These are phyloP conservation scores for Lasaia peninsularis DNA, from an alignment of 1,140 invertebrate species.

Conservation along the genomic window DNA sequence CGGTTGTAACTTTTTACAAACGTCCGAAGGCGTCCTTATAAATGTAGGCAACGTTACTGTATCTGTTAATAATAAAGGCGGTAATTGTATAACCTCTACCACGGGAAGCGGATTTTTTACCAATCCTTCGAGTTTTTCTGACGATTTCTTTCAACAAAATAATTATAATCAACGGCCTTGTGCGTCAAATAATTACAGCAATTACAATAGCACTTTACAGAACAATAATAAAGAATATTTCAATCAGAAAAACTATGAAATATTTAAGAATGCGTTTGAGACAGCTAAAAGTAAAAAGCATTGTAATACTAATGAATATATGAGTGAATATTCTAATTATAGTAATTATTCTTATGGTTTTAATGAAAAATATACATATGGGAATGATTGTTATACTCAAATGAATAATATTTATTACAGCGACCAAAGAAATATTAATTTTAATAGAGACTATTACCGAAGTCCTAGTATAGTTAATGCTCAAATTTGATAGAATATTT, in stretches of 20 bases:
- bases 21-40: constrained; percentile 78
- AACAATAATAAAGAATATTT: constrained; percentile 55
- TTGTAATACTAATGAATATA: constrained; percentile 34
- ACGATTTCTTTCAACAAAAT: constrained; percentile 48
- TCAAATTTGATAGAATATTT: constrained; percentile 45
- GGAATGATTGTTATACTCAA: constrained; percentile 44
- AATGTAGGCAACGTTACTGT: constrained; percentile 88
- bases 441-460: constrained; percentile 54
- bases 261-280: constrained; percentile 79
- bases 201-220: constrained; percentile 27
- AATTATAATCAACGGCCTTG: constrained; percentile 40
- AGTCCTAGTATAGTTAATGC: constrained; percentile 54
- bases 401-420: constrained; percentile 48
- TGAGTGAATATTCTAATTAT: constrained; percentile 34
- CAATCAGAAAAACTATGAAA: constrained; percentile 75
- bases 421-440: constrained; percentile 60
- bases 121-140: constrained; percentile 53
- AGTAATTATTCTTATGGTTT: constrained; percentile 40
- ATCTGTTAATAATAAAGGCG: constrained; percentile 84
- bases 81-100: constrained; percentile 84
- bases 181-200: constrained; percentile 29
- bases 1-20: constrained; percentile 72
- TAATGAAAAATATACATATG: constrained; percentile 46
- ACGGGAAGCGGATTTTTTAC: constrained; percentile 79
- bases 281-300: constrained; percentile 67